Base-by-base conservation (phyloP, 1,140 invertebrate species). In the Archegozetes longisetosus region DNA sequence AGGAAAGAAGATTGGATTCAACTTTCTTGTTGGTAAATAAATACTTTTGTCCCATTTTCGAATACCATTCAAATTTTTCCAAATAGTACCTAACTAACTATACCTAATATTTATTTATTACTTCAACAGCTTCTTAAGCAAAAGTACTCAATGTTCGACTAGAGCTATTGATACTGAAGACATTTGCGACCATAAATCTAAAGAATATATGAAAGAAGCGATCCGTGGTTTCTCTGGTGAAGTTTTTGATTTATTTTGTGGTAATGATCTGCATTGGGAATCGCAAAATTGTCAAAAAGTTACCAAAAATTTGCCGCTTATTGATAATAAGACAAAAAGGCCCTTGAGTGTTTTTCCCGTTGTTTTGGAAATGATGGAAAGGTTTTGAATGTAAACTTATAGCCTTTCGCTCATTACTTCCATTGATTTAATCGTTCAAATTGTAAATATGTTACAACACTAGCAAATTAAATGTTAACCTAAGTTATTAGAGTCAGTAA, bases 1-100 rank as follows among this genome's bases (percentile, higher is more conserved):
- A 61, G 56, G 48, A 61, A 56, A 23, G 56, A 40, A 23, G 60
- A 61, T 24, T 61, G 60, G 60, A 55, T 61, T 6, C 40, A 53
- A 32, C 27, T 61, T 2, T 25, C 53, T 49, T 61, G 60, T 27
- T 61, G 60, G 60, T 61, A 40, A 56, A 53, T 56, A 17, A 14
- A n/a, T n/a, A n/a, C n/a, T n/a, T n/a, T n/a, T n/a, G n/a, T n/a
- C n/a, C n/a, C n/a, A n/a, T n/a, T n/a, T n/a, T n/a, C n/a, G n/a
- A n/a, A n/a, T n/a, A n/a, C n/a, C n/a, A n/a, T n/a, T n/a, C n/a
- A n/a, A n/a, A n/a, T n/a, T n/a, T n/a, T n/a, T 54, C 6, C 24
- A 22, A 51, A 58, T 52, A 49, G 6, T 56, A 12, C 3, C 17
- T 22, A 14, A 13, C 17, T 27, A 58, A 29, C 3, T 14, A 40